Evolutionary conservation across 1,140 invertebrate species (phyloP).

Genomic region (Caenorhabditis brenneri): DNA sequence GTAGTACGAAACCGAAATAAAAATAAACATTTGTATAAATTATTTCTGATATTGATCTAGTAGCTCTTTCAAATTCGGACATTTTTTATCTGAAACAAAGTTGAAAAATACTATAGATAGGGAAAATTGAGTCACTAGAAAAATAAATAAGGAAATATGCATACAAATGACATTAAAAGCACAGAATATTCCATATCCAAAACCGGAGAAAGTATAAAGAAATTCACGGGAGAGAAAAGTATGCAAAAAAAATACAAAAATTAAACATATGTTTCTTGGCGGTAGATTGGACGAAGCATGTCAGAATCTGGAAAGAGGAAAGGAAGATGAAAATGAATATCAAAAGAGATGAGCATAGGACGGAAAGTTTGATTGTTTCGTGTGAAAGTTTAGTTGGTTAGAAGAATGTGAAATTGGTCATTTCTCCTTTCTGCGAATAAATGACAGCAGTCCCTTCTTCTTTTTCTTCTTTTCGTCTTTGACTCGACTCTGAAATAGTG

Average conservation of each 20-base stretch:
- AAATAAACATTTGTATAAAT: too few relatives aligned
- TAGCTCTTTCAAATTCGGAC: too few relatives aligned
- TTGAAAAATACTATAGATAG: not conserved
- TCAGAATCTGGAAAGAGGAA: not conserved
- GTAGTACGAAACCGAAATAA: too few relatives aligned
- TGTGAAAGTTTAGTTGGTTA: not conserved
- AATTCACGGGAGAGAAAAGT: conserved; percentile 14
- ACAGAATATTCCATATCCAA: not conserved
- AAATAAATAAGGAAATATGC: conserved; percentile 2
- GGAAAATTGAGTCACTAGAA: not conserved
- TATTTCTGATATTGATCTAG: too few relatives aligned
- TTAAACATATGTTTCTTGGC: conserved; percentile 39
- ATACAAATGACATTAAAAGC: conserved; percentile 8
- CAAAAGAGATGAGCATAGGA: not conserved
- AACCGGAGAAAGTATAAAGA: not conserved
- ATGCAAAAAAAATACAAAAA: not conserved
- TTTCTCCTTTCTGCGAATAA: conserved; percentile 56
- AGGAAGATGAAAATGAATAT: not conserved
- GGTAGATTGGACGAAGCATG: conserved; percentile 8
- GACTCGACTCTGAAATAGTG: conserved; percentile 34
- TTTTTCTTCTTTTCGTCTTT: conserved; percentile 59
- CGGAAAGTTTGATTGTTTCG: not conserved
- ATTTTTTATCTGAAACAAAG: too few relatives aligned
- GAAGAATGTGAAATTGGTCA: not conserved
- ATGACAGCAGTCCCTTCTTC: conserved; percentile 58